These are phyloP conservation scores for Proteles cristata DNA, from an alignment of 2,113 vertebrate species.

Conservation along the genomic window DNA sequence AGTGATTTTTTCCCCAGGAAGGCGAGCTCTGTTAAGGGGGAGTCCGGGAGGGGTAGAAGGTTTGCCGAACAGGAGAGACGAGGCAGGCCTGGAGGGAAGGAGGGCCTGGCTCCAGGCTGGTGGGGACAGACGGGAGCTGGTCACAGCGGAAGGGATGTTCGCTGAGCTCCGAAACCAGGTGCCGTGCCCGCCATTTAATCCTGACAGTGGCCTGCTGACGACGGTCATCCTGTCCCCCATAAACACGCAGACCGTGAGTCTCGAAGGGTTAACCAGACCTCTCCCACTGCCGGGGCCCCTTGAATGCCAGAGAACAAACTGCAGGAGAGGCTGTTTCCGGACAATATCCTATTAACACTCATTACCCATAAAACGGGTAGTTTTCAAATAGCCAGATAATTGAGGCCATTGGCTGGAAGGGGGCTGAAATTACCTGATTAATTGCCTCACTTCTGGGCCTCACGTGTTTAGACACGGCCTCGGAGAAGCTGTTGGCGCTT, in stretches of 20 bases:
- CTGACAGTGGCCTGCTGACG: background rate
- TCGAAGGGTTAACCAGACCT: background rate
- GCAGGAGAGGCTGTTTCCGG: constrained; percentile 46
- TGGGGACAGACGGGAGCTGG: background rate
- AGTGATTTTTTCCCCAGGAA: background rate
- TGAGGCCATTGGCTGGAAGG: constrained; percentile 57
- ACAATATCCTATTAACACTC: constrained; percentile 70
- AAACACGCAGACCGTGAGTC: rapidly evolving
- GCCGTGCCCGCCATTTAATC: background rate
- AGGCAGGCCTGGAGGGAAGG: background rate
- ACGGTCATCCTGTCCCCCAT: rapidly evolving
- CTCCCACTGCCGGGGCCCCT: background rate
- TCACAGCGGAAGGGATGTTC: background rate
- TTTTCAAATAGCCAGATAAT: constrained; percentile 75
- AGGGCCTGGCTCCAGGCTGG: no score
- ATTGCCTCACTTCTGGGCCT: constrained; percentile 52
- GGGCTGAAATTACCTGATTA: constrained; percentile 66
- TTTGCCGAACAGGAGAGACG: background rate
- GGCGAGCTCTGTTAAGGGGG: background rate
- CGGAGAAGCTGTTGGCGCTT: constrained; percentile 47
- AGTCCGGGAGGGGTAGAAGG: background rate
- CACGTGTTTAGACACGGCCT: constrained; percentile 66
- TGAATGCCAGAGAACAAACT: background rate
- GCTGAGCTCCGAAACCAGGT: rapidly evolving
- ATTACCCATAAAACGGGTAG: constrained; percentile 67